A percentile compares a stretch with the other conserved stretches of the same genome.
These are phyloP conservation scores for Boloria euphrosyne DNA, from an alignment of 2,888 invertebrate genomes.

Conservation along the genomic window DNA sequence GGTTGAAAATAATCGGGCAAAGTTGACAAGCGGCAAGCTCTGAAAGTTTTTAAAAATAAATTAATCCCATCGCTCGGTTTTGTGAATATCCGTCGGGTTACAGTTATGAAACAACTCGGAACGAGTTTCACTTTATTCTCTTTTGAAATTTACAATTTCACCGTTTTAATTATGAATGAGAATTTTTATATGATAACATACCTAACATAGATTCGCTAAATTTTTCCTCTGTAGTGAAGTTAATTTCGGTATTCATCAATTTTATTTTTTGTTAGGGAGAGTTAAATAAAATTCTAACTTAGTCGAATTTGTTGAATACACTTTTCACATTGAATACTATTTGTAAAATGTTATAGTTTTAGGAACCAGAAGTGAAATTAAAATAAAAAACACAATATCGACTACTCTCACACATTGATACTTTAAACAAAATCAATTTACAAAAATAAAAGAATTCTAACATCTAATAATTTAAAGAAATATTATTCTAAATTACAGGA, in stretches of 20 bases:
- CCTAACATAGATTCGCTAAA: not conserved
- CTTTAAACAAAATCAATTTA: no score
- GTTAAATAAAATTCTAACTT: no score
- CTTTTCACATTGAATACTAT: no score
- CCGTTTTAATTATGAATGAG: slow-evolving; percentile 21
- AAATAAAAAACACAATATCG: no score
- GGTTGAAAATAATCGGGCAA: slow-evolving; percentile 33
- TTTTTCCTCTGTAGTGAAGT: not conserved
- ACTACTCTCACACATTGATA: no score
- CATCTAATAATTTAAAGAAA: no score
- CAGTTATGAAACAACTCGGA: slow-evolving; percentile 32
- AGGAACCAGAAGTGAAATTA: no score
- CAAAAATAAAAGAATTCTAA: no score
- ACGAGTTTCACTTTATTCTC: slow-evolving; percentile 29
- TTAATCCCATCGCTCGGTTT: slow-evolving; percentile 35
- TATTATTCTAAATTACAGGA: no score
- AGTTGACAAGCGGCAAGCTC: slow-evolving; percentile 32
- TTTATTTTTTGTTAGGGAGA: no score
- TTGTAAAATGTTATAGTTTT: no score
- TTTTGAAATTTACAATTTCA: slow-evolving; percentile 23
- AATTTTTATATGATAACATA: slow-evolving; percentile 20
- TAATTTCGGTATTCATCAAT: not conserved
- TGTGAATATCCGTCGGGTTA: slow-evolving; percentile 28
- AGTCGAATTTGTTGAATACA: no score
- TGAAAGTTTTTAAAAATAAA: slow-evolving; percentile 34